Evolutionary conservation across 2,113 vertebrate genomes (phyloP).

Genomic region (Muscicapa adusta): DNA sequence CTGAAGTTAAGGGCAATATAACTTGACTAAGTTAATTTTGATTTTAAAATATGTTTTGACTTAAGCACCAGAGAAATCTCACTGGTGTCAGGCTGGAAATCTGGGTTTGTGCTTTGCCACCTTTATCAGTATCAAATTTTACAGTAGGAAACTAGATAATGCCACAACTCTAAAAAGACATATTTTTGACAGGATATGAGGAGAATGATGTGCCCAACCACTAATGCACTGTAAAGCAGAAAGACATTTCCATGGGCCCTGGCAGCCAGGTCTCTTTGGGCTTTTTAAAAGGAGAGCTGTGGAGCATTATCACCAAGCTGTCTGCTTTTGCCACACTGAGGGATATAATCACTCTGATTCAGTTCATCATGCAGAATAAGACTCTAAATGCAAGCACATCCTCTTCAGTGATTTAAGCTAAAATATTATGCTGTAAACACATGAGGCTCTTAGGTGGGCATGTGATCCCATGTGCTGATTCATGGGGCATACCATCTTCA

Average conservation of each 20-base stretch:
- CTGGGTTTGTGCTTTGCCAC: neutral
- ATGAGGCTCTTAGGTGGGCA: neutral
- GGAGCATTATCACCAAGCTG: neutral
- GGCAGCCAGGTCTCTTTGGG: neutral
- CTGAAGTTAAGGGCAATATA: neutral
- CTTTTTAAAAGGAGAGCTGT: neutral
- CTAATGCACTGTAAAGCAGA: neutral
- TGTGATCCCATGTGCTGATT: accelerated
- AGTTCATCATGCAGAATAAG: neutral
- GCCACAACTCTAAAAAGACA: neutral
- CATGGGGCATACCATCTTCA: neutral
- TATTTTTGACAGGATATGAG: neutral
- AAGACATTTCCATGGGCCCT: neutral
- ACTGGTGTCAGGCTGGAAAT: neutral
- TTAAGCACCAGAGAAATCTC: neutral
- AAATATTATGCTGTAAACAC: neutral
- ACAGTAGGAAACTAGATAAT: neutral
- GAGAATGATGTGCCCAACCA: neutral
- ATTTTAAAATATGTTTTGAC: neutral
- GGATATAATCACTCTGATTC: neutral
- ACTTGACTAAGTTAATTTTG: neutral
- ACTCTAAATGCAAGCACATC: neutral
- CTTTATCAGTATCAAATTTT: neutral
- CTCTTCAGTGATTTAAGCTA: neutral
- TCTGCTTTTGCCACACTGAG: neutral